phyloP scores from a whole-genome alignment of 1,140 invertebrate genomes.

The Drosophila dunni region DNA sequence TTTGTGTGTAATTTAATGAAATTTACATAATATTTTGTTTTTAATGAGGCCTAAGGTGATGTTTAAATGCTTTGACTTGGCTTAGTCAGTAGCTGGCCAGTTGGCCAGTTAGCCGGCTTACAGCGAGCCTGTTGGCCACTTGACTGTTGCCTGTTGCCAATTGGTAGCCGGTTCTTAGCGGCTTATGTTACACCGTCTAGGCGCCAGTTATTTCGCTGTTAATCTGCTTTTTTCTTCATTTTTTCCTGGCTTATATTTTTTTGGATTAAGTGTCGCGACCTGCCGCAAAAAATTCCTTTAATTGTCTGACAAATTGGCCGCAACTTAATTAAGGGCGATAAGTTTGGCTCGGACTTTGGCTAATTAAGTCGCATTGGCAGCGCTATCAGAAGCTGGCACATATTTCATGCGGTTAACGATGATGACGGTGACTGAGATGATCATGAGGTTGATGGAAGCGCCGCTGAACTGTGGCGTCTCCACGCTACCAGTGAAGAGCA shows the following conservation, averaged over 20 bases:
- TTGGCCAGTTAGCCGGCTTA: conserved; percentile 12
- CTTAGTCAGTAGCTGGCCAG: conserved; percentile 59
- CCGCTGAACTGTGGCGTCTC: conserved; percentile 19
- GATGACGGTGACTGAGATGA: conserved; percentile 42
- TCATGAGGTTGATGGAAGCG: conserved; percentile 45
- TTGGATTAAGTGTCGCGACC: conserved; percentile 51
- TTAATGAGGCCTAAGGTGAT: conserved; percentile 83
- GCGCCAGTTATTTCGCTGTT: conserved; percentile 43
- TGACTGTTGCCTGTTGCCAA: conserved; percentile 54
- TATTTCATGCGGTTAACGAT: conserved; percentile 65
- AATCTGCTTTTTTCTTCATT: conserved; percentile 50
- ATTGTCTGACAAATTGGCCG: conserved; percentile 81
- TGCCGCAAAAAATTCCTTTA: conserved; percentile 66
- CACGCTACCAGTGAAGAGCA: conserved; percentile 32
- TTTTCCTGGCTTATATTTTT: conserved; percentile 9
- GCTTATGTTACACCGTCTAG: conserved; percentile 38
- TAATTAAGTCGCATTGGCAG: conserved; percentile 73
- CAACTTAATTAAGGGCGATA: conserved; percentile 80
- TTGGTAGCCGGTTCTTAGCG: conserved; percentile 48
- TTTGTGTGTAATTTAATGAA: conserved; percentile 84
- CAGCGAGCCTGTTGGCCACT: conserved; percentile 7
- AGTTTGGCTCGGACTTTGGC: conserved; percentile 35
- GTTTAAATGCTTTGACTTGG: conserved; percentile 83
- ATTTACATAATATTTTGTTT: conserved; percentile 84
- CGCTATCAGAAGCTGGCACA: conserved; percentile 69